Conservation (phyloP, 2,113 vertebrate species). For the Oophaga pumilio region DNA sequence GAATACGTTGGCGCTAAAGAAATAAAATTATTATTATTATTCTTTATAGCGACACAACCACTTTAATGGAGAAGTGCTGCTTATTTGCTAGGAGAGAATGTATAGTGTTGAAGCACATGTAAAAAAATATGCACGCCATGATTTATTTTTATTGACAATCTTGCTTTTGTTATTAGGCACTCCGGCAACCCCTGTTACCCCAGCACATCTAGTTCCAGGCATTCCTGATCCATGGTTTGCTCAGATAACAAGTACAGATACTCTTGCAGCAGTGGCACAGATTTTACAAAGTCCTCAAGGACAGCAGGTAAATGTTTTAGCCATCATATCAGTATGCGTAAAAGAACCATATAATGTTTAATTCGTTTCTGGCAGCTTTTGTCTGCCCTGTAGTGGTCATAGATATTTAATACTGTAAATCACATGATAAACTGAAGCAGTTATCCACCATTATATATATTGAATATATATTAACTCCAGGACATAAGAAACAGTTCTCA, state of each 20-base stretch:
- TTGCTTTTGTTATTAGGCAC: constrained; percentile 76
- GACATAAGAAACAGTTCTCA: no score
- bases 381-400: neutral
- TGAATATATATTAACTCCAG: no score
- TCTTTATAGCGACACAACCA: no score
- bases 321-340: neutral
- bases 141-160: neutral
- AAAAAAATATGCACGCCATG: neutral
- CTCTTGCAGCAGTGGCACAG: constrained; percentile 94
- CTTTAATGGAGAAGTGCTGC: neutral
- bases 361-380: neutral
- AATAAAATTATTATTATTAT: no score
- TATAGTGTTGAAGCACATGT: neutral
- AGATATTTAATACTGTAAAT: no score
- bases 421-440: no score
- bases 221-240: constrained; percentile 96
- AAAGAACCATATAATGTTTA: neutral
- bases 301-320: constrained; percentile 81
- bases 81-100: neutral
- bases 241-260: constrained; percentile 95
- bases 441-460: no score
- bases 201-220: constrained; percentile 89
- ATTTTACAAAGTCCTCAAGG: constrained; percentile 97
- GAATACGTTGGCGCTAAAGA: no score
- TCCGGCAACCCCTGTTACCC: constrained; percentile 93